Conservation (phyloP, 2,113 vertebrate genomes). For the Pterocles gutturalis region DNA sequence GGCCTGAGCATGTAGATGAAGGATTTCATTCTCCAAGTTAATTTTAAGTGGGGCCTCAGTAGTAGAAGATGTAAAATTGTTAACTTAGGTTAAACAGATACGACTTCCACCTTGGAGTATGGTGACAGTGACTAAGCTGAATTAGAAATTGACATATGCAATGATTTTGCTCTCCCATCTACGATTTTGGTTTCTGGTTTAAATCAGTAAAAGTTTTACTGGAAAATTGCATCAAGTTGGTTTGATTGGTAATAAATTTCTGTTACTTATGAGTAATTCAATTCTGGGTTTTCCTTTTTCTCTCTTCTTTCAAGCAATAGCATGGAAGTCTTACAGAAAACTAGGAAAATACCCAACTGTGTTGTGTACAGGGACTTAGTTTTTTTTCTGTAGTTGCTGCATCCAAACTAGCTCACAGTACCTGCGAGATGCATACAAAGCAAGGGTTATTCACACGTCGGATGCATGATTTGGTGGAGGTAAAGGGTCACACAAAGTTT, state of each 20-base stretch:
- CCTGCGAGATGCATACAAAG: not conserved
- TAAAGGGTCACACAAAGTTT: not conserved
- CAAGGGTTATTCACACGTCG: rapidly evolving
- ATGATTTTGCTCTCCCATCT: not conserved
- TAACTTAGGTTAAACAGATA: not conserved
- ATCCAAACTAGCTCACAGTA: not conserved
- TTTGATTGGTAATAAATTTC: not conserved
- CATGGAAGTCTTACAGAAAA: not conserved
- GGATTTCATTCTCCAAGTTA: not conserved
- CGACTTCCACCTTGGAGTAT: not conserved
- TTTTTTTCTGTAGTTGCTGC: not conserved
- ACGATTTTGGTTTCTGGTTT: not conserved
- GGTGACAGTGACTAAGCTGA: not conserved
- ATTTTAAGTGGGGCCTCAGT: not conserved
- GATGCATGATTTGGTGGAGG: not conserved
- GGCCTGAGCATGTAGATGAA: not conserved
- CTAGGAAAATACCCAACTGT: not conserved
- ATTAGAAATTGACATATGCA: not conserved
- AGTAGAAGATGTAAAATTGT: not conserved
- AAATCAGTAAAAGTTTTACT: not conserved
- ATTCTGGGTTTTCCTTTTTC: not conserved
- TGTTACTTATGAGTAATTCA: not conserved
- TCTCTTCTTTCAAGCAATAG: not conserved
- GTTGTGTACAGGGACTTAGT: not conserved
- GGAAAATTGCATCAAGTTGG: not conserved